Percentiles rank a stretch among this genome's conserved stretches.
Conservation (phyloP, 2,888 invertebrate species). For the Xiphydria camelus region DNA sequence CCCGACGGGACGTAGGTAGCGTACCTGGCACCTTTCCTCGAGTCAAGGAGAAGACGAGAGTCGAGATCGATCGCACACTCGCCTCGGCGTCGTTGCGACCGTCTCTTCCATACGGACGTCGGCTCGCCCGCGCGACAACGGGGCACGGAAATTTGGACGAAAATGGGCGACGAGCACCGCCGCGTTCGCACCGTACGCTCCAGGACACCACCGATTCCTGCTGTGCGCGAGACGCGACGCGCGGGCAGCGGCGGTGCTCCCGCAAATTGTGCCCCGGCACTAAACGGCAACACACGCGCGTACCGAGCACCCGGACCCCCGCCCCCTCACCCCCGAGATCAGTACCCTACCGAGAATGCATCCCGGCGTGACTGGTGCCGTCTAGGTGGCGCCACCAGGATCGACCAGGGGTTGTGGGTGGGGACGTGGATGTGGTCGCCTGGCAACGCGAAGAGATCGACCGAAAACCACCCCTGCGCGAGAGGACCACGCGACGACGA, state of each 20-base stretch:
- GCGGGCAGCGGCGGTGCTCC: constrained; percentile 24
- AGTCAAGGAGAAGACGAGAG: too few relatives aligned
- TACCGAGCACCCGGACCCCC: background rate
- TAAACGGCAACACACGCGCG: constrained; percentile 4
- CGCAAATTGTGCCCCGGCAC: constrained; percentile 5
- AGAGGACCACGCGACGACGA: constrained; percentile 52
- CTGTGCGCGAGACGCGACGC: constrained; percentile 21
- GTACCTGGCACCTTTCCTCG: too few relatives aligned
- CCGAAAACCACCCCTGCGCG: constrained; percentile 41
- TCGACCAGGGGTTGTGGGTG: constrained; percentile 29
- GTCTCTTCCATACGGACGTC: too few relatives aligned
- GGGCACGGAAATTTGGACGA: too few relatives aligned
- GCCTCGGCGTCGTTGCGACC: too few relatives aligned
- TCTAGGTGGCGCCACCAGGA: background rate
- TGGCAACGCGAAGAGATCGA: constrained; percentile 57
- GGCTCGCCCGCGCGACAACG: too few relatives aligned
- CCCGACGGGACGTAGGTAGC: too few relatives aligned
- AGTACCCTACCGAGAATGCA: background rate
- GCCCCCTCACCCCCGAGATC: background rate
- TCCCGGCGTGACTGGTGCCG: background rate
- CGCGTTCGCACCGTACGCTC: too few relatives aligned
- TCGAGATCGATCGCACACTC: too few relatives aligned
- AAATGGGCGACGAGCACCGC: too few relatives aligned
- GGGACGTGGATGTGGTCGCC: constrained; percentile 46
- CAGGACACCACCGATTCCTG: too few relatives aligned